These are phyloP conservation scores for Himalopsyche kuldschensis DNA, from an alignment of 2,888 invertebrate genomes.

Conservation along the genomic window DNA sequence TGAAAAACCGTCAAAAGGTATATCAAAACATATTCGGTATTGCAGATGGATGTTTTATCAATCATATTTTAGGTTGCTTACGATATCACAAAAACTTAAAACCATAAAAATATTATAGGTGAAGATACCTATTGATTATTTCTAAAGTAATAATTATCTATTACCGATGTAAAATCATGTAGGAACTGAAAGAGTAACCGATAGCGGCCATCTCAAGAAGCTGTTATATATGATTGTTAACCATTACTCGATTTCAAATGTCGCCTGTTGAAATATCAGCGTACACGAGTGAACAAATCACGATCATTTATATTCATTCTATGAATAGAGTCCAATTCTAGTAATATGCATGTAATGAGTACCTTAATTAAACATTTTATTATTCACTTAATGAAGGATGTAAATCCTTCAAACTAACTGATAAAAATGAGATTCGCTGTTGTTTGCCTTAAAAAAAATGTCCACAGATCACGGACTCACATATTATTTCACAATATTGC, in stretches of 20 bases:
- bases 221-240: background rate
- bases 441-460: background rate
- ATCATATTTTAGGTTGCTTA: background rate
- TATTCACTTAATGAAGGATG: background rate
- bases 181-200: background rate
- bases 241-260: no score
- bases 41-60: background rate
- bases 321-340: no score
- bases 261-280: no score
- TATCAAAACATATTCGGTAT: no score
- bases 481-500: background rate
- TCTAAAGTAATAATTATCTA: background rate
- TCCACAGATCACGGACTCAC: background rate
- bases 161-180: background rate
- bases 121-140: background rate
- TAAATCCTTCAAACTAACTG: background rate
- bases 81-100: background rate
- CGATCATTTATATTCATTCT: no score
- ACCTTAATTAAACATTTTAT: background rate
- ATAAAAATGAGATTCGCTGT: background rate
- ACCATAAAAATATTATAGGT: background rate
- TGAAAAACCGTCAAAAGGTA: no score
- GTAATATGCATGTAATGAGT: no score
- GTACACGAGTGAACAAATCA: no score
- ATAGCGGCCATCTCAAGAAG: background rate